These are phyloP conservation scores for Eupithecia centaureata DNA, from an alignment of 2,888 invertebrate genomes.

Conservation along the genomic window DNA sequence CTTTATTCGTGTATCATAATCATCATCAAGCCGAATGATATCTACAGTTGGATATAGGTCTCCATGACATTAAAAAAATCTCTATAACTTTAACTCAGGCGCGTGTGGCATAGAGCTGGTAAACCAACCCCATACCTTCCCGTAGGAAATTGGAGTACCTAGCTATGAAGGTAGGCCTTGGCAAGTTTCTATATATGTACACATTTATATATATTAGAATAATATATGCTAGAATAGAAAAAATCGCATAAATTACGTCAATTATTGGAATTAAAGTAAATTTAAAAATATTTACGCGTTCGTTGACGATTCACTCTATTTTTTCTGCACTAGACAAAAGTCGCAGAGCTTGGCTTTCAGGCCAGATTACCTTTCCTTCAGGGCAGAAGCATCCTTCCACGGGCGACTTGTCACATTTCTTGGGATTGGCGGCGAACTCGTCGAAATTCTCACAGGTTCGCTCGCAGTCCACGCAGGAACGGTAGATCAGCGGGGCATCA, in stretches of 20 bases:
- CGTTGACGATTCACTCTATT: neutral
- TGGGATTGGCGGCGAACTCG: constrained; percentile 64
- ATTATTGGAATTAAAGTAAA: neutral
- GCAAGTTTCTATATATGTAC: too few relatives aligned
- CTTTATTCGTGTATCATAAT: neutral
- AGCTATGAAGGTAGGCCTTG: too few relatives aligned
- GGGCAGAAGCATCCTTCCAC: constrained; percentile 95
- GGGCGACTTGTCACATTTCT: constrained; percentile 73
- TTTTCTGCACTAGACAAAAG: neutral
- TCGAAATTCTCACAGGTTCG: constrained; percentile 86
- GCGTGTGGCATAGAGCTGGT: too few relatives aligned
- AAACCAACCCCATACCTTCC: too few relatives aligned
- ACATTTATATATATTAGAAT: too few relatives aligned
- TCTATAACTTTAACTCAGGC: too few relatives aligned
- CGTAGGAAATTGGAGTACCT: too few relatives aligned
- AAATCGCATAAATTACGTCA: neutral
- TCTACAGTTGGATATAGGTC: too few relatives aligned
- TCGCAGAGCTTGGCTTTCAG: neutral
- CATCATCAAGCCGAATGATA: neutral
- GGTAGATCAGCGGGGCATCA: constrained; percentile 67
- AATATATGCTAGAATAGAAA: neutral
- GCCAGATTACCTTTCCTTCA: constrained; percentile 83
- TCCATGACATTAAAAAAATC: too few relatives aligned
- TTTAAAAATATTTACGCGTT: neutral
- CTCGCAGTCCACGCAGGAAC: constrained; percentile 83